Base-by-base conservation (phyloP, 2,113 vertebrate genomes). In the Notechis scutatus region DNA sequence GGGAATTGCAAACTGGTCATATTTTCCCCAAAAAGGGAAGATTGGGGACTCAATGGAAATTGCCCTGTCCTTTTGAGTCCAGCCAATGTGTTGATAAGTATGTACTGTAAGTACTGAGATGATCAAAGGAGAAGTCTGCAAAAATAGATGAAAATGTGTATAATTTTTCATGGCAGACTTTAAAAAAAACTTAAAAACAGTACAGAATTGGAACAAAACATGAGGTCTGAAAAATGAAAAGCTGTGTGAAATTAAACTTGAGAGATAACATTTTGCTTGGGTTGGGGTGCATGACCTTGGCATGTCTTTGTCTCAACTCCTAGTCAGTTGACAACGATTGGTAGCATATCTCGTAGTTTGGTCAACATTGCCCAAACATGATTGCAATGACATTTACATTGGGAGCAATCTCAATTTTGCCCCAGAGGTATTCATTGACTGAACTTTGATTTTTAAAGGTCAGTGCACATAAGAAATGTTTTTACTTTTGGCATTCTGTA, bases 371-470 rank as follows among this genome's bases (percentile, higher is more conserved):
- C 9, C 21, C 9, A 39, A 89, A 85, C 26, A 56, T 12, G 74
- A 92, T 64, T 55, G 45, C n/a, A 55, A 61, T 91, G 34, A 74
- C 85, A 74, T 91, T 91, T 91, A 54, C 50, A 88, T 88, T 50
- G 45, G 45, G 26, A 91, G 14, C 15, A 93, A 87, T 91, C 61
- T 52, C 24, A 24, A 20, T 26, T 88, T 88, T 91, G 39, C 21
- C 92, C 14, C 59, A 45, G 45, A 88, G 21, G 20, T 64, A 91
- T 87, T 91, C 57, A 29, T 50, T 91, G 88, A 85, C 42, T 55
- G 47, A 93, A 69, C 47, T 54, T 93, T 87, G 85, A 74, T 88
- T 87, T 88, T 57, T 47, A 93, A 93, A 88, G 59, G 52, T 81
- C 50, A 93, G 4, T 81, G 29, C 61, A 88, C 15, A 39, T 57